Conservation (phyloP, 2,888 invertebrate species). For the Drymonia ruficornis region DNA sequence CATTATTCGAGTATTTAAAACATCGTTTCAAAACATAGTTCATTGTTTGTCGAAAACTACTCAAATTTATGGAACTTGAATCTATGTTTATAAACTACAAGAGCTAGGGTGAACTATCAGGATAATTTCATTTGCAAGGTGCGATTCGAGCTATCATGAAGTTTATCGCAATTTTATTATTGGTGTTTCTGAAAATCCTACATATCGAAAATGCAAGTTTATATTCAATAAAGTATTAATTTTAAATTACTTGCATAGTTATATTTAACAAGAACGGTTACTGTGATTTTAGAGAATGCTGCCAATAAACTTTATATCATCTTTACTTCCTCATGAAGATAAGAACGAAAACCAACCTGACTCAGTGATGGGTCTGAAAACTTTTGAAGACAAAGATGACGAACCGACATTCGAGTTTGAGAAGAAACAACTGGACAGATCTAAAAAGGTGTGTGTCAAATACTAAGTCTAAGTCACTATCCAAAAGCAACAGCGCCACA, state of each 20-base stretch:
- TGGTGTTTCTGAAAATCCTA: constrained; percentile 44
- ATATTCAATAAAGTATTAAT: constrained; percentile 1
- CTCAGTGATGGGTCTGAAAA: constrained; percentile 42
- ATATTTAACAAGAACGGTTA: constrained; percentile 2
- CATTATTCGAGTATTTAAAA: constrained; percentile 31
- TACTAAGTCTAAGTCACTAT: background rate
- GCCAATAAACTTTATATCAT: constrained; percentile 43
- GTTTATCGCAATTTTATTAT: constrained; percentile 43
- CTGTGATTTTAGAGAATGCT: constrained; percentile 56
- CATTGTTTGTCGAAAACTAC: constrained; percentile 49
- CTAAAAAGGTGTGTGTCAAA: constrained; percentile 46
- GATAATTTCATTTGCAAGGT: constrained; percentile 43
- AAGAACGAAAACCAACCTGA: constrained; percentile 38
- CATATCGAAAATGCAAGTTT: constrained; percentile 54
- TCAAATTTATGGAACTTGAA: constrained; percentile 48
- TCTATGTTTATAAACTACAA: constrained; percentile 60
- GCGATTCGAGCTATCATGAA: constrained; percentile 53
- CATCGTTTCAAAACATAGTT: constrained; percentile 48
- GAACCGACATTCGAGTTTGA: constrained; percentile 44
- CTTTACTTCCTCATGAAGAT: constrained; percentile 26
- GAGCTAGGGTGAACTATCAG: constrained; percentile 27
- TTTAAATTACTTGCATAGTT: constrained; percentile 18
- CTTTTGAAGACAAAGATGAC: constrained; percentile 40
- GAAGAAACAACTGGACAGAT: constrained; percentile 26
- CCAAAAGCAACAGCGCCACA: no score